Base-by-base conservation (phyloP, 2,797 vertebrate genomes). In the Halcyon chelicuti region DNA sequence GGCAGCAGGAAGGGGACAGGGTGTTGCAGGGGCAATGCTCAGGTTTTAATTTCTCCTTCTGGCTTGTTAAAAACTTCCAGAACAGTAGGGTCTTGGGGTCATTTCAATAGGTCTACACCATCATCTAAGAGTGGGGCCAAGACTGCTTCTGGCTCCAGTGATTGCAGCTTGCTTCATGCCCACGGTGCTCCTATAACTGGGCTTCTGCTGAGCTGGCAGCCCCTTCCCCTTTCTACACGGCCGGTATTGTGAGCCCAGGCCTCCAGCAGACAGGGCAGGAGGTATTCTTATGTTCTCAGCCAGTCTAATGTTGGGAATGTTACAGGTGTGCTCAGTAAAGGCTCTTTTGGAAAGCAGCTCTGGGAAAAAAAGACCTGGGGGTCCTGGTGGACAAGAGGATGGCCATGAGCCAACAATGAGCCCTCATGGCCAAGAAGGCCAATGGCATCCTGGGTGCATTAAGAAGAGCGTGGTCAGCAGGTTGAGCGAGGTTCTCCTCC, bases 81-180 rank as follows among this genome's bases (percentile, higher is more conserved):
- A 2, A 11, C 4, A 39, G 17, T 25, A 35, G 29, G 51, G 33
- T 21, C 44, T 18, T 16, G 21, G 23, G 29, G 51, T 3, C 4
- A 3, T 39, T 58, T 37, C 46, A 8, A 1, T 2, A 28, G 58
- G 8, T 20, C 25, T 35, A 20, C 6, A 7, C 6, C 0, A 1
- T 3, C 37, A 29, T 31, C 4, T 7, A 5, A 19, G 67, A 40
- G 13, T 0, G 5, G 46, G 68, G 17, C 33, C 14, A 18, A 31
- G 57, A 63, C 37, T 72, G 58, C 13, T 82, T 18, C 37, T 33
- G 11, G 26, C 28, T 42, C 31, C 0, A 0, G 19, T 23, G 70
- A 10, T 40, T 3, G 0, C 35, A 23, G 68, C 19, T 39, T 57
- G 14, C 20, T 58, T 33, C 39, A n/a, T 1, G 5, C 18, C 6